A percentile compares a stretch with the other conserved stretches of the same genome.
Conservation (phyloP, 2,888 invertebrate genomes). For the Cremastobaeus sp. region DNA sequence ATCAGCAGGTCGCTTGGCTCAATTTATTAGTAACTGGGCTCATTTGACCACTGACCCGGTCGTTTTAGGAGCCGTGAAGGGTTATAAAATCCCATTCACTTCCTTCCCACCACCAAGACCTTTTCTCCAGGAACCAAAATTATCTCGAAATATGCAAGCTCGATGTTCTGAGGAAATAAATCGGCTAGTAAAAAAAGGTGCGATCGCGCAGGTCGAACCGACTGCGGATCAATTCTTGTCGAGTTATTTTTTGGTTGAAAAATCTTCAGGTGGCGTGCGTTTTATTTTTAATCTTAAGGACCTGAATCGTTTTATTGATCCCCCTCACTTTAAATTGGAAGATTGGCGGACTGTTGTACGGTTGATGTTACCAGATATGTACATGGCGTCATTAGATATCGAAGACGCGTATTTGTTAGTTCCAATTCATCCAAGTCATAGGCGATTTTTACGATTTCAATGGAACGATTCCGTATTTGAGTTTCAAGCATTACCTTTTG, state of each 20-base stretch:
- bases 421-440: no score
- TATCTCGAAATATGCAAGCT: not conserved
- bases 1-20: slow-evolving; percentile 8
- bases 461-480: no score
- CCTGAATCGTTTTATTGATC: not conserved
- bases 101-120: slow-evolving; percentile 6
- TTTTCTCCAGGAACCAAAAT: not conserved
- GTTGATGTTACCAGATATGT: no score
- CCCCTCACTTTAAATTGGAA: slow-evolving; percentile 13
- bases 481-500: no score
- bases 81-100: slow-evolving; percentile 15
- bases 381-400: no score
- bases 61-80: slow-evolving; percentile 5
- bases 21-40: not conserved
- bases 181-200: not conserved
- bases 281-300: no score
- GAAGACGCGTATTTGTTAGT: no score
- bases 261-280: slow-evolving; percentile 8
- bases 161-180: not conserved
- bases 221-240: slow-evolving; percentile 8
- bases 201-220: not conserved
- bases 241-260: slow-evolving; percentile 2
- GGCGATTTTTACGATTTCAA: no score
- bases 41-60: not conserved
- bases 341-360: no score